Conservation (phyloP, 2,797 vertebrate species). For the Amphiprion clarkii region DNA sequence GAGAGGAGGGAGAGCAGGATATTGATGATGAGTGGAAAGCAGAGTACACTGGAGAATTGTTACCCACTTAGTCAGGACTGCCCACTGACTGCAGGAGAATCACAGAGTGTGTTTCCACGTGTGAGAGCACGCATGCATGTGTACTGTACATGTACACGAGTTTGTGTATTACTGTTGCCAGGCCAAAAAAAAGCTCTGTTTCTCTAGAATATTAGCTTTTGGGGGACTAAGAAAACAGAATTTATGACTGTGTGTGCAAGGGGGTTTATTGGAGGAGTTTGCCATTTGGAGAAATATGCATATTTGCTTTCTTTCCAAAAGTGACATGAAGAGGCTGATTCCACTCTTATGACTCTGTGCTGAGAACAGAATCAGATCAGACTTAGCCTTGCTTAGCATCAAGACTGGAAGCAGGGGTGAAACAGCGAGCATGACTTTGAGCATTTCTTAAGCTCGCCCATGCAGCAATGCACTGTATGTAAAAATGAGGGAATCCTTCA, state of each 20-base stretch:
- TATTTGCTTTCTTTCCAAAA: too few relatives aligned
- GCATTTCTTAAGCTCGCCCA: not conserved
- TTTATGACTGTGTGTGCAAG: too few relatives aligned
- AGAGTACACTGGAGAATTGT: constrained; percentile 44
- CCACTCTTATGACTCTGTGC: too few relatives aligned
- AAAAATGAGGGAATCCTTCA: too few relatives aligned
- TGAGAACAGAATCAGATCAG: too few relatives aligned
- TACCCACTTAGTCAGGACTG: constrained; percentile 66
- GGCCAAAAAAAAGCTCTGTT: not conserved
- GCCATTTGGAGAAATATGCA: too few relatives aligned
- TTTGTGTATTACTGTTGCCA: constrained; percentile 29
- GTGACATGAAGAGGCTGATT: not conserved
- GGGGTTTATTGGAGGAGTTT: too few relatives aligned
- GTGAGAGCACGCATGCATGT: constrained; percentile 26
- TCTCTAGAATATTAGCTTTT: not conserved
- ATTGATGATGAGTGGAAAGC: constrained; percentile 69
- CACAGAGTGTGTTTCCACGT: constrained; percentile 32
- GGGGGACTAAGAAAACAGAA: too few relatives aligned
- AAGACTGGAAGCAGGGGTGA: not conserved
- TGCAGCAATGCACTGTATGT: too few relatives aligned
- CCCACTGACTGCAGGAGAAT: constrained; percentile 67
- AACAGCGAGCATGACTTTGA: not conserved
- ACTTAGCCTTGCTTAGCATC: not conserved
- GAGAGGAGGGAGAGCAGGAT: constrained; percentile 59
- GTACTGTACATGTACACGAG: constrained; percentile 9